Evolutionary conservation across 2,113 vertebrate genomes (phyloP).

Genomic region (Tachycineta bicolor): DNA sequence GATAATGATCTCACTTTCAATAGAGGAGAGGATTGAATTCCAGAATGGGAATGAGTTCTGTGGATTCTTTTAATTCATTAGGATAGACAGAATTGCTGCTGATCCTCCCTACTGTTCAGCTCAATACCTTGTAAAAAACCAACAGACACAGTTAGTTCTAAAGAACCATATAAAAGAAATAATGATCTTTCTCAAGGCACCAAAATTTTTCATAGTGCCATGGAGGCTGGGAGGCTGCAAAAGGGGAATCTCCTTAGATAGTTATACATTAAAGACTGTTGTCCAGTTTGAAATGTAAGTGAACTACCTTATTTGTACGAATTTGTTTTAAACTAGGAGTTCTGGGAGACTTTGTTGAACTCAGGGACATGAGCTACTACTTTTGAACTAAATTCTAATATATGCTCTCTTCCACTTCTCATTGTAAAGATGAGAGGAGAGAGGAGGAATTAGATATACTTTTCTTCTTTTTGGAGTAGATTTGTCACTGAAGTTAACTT

Average conservation of each 20-base stretch:
- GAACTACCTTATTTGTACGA: conserved; percentile 11
- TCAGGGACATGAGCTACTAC: not conserved
- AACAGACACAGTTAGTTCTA: not conserved
- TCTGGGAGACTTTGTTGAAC: not conserved
- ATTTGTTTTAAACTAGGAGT: conserved; percentile 4
- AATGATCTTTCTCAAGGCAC: not conserved
- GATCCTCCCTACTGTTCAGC: not conserved
- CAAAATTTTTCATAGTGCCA: not conserved
- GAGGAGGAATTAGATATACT: not conserved
- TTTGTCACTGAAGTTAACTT: not conserved
- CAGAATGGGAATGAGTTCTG: not conserved
- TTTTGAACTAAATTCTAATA: conserved; percentile 38
- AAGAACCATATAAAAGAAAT: not conserved
- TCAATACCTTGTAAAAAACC: not conserved
- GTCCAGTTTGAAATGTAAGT: not conserved
- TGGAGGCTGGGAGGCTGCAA: not conserved
- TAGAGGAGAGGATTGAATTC: not conserved
- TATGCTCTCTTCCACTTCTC: not conserved
- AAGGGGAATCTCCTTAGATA: not conserved
- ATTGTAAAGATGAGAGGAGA: conserved; percentile 3
- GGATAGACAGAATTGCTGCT: not conserved
- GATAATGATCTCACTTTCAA: not conserved
- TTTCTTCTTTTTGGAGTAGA: conserved; percentile 1
- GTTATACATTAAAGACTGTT: conserved; percentile 19
- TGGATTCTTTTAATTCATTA: conserved; percentile 3